Conservation (phyloP, 2,797 vertebrate species). For the Eremophila alpestris region DNA sequence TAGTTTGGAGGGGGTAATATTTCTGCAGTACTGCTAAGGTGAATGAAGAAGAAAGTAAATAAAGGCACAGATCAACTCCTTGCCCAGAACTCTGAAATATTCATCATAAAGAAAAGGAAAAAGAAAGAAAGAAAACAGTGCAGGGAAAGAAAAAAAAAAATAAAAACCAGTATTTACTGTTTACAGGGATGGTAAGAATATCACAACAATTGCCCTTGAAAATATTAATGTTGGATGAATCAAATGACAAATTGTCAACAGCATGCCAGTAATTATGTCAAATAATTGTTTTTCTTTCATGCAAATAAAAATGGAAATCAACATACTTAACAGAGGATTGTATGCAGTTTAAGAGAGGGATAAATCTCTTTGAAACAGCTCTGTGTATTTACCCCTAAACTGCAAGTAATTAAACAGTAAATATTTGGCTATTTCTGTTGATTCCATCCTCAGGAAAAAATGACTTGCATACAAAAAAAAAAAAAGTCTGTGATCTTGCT, state of each 20-base stretch:
- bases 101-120: background rate
- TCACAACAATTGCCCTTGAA: background rate
- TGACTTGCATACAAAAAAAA: background rate
- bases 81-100: background rate
- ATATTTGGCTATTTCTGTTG: conserved; percentile 13
- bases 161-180: background rate
- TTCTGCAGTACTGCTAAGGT: background rate
- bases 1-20: background rate
- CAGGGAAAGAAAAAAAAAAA: background rate
- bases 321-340: background rate
- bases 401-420: conserved; percentile 11
- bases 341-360: conserved; percentile 7
- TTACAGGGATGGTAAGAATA: background rate
- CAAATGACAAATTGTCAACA: conserved; percentile 27
- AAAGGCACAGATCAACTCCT: background rate
- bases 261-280: conserved; percentile 3
- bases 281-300: conserved; percentile 47
- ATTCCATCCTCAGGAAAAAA: background rate
- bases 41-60: background rate
- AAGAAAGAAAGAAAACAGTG: background rate
- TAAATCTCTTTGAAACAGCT: conserved; percentile 29
- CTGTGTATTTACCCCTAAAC: conserved; percentile 11
- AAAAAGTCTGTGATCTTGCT: background rate
- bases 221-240: background rate
- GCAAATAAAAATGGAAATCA: conserved; percentile 52